Evolutionary conservation across 2,113 vertebrate genomes (phyloP), one percentile per base, ranked within the genome.

Genomic region (Lontra canadensis): DNA sequence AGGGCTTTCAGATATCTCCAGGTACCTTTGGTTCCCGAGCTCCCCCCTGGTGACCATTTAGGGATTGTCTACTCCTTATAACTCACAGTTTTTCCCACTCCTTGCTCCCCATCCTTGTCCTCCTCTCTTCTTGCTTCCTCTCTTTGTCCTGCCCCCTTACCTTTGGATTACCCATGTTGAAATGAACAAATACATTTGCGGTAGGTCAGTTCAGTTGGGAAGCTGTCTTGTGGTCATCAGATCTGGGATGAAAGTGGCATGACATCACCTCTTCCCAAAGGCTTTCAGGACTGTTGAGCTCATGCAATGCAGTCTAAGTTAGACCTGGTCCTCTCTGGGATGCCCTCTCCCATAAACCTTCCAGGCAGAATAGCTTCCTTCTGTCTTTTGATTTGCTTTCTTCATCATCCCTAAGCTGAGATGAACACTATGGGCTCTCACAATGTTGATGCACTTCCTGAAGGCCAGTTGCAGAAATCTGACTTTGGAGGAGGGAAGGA

Each of bases 11-110:
- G 61, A 13, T 12, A 1, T 20, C 9, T 1, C 9, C 4, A 39
- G 3, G 17, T 2, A 4, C 0, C 0, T n/a, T 67, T 25, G 59
- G 42, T 26, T 47, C 25, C 8, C 4, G 4, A 73, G 34, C 1
- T 3, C 31, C 20, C 25, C 31, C 29, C 15, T 7, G 5, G 29
- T 7, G 49, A 10, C 73, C 18, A 12, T 36, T 80, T 8, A 55
- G 73, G 13, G 6, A 14, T 10, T 26, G 21, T 31, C 25, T 12
- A 2, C 21, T 83, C 18, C 31, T 71, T 34, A 26, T 11, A 47
- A 6, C 71, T 88, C 47, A 2, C 26, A 9, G 1, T 21, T 23
- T 36, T 49, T n/a, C 47, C 18, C 4, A 10, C 57, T 18, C 39
- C 23, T 73, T 34, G 49, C 14, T 7, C 12, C 31, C 36, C 15